Percentiles rank a stretch among this genome's conserved stretches.
These are phyloP conservation scores for Drosophila punjabiensis DNA, from an alignment of 1,140 invertebrate genomes.

Conservation along the genomic window DNA sequence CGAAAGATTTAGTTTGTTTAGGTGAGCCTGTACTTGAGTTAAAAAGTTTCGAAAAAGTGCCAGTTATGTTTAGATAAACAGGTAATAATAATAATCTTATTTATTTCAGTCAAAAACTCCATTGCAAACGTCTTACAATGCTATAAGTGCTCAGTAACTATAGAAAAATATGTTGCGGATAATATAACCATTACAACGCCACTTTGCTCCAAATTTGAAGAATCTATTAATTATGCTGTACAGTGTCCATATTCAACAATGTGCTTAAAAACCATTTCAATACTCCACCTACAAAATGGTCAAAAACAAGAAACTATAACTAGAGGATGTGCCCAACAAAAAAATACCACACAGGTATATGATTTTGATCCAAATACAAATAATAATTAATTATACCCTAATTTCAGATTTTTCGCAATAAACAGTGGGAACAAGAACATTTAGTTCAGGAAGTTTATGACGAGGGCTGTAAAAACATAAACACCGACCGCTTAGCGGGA, in stretches of 20 bases:
- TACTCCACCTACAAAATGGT: constrained; percentile 88
- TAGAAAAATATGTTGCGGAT: constrained; percentile 69
- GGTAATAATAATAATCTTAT: neutral
- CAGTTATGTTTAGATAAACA: neutral
- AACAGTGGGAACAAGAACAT: constrained; percentile 87
- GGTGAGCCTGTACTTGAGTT: no score
- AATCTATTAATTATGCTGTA: constrained; percentile 88
- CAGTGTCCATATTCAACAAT: constrained; percentile 92
- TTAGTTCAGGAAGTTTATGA: constrained; percentile 88
- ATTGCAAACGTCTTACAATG: constrained; percentile 86
- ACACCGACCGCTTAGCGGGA: constrained; percentile 87
- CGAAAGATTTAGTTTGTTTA: no score
- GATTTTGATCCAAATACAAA: constrained; percentile 2
- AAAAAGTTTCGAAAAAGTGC: no score
- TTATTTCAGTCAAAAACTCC: constrained; percentile 35
- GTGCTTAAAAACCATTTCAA: constrained; percentile 91
- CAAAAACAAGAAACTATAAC: constrained; percentile 88
- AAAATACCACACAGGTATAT: constrained; percentile 86
- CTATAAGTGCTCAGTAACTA: constrained; percentile 89
- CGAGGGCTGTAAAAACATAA: constrained; percentile 88
- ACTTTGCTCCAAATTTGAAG: constrained; percentile 90
- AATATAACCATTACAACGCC: constrained; percentile 86
- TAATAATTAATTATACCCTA: neutral
- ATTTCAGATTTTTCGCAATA: constrained; percentile 86
- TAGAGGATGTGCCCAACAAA: constrained; percentile 91